These are phyloP conservation scores for Macrotrachela quadricornifera DNA, from an alignment of 1,140 invertebrate genomes.

Conservation along the genomic window DNA sequence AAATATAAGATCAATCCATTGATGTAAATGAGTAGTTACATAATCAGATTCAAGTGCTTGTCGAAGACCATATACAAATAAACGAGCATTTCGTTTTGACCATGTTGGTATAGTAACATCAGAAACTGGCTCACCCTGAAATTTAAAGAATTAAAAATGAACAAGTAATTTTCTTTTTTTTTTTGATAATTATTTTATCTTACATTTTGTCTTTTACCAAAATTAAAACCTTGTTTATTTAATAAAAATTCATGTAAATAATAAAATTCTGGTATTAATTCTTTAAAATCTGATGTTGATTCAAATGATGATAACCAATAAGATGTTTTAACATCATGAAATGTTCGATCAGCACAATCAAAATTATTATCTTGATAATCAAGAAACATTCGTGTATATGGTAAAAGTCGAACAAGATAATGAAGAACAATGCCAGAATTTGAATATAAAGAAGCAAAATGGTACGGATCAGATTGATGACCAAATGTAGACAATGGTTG, in stretches of 20 bases:
- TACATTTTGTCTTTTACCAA: conserved; percentile 55
- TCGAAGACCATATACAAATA: conserved; percentile 24
- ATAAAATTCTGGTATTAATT: conserved; percentile 82
- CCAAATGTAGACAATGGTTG: conserved; percentile 32
- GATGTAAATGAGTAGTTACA: conserved; percentile 18
- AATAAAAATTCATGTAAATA: conserved; percentile 69
- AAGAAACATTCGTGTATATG: conserved; percentile 74
- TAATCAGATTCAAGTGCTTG: conserved; percentile 25
- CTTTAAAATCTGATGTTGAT: conserved; percentile 83
- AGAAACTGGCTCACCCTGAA: conserved; percentile 45
- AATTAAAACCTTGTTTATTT: conserved; percentile 65
- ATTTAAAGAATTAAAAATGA: too few species aligned
- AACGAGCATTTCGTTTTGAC: conserved; percentile 19
- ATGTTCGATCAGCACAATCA: conserved; percentile 77
- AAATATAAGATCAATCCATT: conserved; percentile 30
- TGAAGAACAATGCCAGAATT: conserved; percentile 80
- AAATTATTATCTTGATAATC: conserved; percentile 80
- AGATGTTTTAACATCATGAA: conserved; percentile 65
- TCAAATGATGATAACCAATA: conserved; percentile 69
- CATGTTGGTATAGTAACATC: conserved; percentile 25
- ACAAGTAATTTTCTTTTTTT: too few species aligned
- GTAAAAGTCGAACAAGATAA: conserved; percentile 68
- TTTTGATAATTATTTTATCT: conserved; percentile 45
- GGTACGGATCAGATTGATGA: conserved; percentile 42
- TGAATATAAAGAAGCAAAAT: conserved; percentile 81